Evolutionary conservation across 2,888 invertebrate species (phyloP).

Genomic region (Holacanthella duospinosa): DNA sequence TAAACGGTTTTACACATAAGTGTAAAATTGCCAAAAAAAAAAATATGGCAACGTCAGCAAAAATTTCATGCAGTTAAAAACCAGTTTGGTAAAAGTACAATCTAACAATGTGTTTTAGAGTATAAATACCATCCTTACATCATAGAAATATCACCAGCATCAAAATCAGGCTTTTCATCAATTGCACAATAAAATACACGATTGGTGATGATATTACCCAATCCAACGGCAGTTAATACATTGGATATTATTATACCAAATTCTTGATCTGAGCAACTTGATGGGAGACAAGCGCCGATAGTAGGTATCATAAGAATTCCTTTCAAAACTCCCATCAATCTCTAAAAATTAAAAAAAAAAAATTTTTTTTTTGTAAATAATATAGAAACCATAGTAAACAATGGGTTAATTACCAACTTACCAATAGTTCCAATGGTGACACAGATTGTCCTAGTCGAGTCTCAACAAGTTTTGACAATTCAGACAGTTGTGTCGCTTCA

Average conservation of each 20-base stretch:
- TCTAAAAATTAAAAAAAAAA: constrained; percentile 3
- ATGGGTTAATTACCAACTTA: neutral
- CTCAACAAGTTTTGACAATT: too few species aligned
- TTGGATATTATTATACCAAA: constrained; percentile 40
- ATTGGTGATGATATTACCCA: constrained; percentile 33
- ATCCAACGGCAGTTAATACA: constrained; percentile 26
- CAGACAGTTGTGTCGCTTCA: neutral
- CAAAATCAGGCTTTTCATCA: constrained; percentile 37
- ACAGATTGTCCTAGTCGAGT: too few species aligned
- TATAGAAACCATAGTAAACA: too few species aligned
- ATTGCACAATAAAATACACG: constrained; percentile 27
- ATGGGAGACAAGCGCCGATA: constrained; percentile 39
- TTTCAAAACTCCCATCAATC: constrained; percentile 6
- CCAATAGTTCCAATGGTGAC: constrained; percentile 10
- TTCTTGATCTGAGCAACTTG: constrained; percentile 41
- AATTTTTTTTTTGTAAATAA: too few species aligned
- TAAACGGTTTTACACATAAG: too few species aligned
- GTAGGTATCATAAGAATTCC: constrained; percentile 16
- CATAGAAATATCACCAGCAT: constrained; percentile 37
- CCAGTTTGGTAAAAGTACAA: too few species aligned
- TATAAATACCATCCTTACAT: constrained; percentile 37
- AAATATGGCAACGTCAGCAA: neutral
- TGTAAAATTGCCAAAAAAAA: neutral
- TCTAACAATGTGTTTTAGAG: neutral
- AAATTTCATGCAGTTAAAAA: too few species aligned